Evolutionary conservation across 2,797 vertebrate genomes (phyloP).

Genomic region (Chromis chromis): DNA sequence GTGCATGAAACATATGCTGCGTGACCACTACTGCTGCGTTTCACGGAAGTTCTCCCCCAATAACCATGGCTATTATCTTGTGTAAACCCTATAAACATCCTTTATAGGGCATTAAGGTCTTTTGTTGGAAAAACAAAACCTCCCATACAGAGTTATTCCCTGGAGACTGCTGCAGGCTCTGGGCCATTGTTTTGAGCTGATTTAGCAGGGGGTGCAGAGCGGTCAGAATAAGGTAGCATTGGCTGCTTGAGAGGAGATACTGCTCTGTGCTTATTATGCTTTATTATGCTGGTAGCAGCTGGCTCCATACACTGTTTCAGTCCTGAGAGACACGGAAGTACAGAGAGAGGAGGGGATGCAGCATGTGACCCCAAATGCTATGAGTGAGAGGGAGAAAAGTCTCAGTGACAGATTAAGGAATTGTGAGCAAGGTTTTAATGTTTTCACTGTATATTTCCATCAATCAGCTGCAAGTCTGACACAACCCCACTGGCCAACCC

Average conservation of each 20-base stretch:
- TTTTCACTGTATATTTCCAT: conserved; percentile 52
- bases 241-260: conserved; percentile 56
- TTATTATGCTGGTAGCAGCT: conserved; percentile 61
- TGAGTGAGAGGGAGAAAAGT: conserved; percentile 17
- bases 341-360: conserved; percentile 28
- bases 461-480: conserved; percentile 48
- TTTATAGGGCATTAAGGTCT: conserved; percentile 70
- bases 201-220: conserved; percentile 57
- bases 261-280: conserved; percentile 52
- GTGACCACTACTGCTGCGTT: conserved; percentile 27
- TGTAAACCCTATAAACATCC: conserved; percentile 72
- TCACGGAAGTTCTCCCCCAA: conserved; percentile 52
- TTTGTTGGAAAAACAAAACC: conserved; percentile 75
- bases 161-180: conserved; percentile 52
- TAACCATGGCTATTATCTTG: conserved; percentile 69
- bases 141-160: conserved; percentile 59
- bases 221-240: conserved; percentile 55
- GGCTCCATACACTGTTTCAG: conserved; percentile 27
- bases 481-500: conserved; percentile 21
- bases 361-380: conserved; percentile 29
- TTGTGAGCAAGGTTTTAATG: conserved; percentile 24
- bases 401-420: conserved; percentile 28
- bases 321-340: conserved; percentile 36
- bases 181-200: conserved; percentile 70
- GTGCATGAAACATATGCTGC: conserved; percentile 28